A percentile compares a stretch with the other conserved stretches of the same genome.
These are phyloP conservation scores for Panzeria rudis DNA, from an alignment of 2,888 invertebrate species.

Conservation along the genomic window DNA sequence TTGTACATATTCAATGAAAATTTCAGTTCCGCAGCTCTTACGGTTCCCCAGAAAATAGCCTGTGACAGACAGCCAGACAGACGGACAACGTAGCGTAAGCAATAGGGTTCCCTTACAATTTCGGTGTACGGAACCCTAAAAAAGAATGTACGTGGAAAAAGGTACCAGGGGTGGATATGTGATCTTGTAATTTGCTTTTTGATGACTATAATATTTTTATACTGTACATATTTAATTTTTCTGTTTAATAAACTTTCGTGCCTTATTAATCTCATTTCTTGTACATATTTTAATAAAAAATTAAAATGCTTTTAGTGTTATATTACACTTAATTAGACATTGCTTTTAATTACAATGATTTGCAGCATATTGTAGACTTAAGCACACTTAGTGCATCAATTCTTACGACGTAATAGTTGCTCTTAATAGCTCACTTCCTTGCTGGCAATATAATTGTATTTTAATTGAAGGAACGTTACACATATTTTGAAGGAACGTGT, in stretches of 20 bases:
- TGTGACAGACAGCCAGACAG: too few species aligned
- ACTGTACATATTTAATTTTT: too few species aligned
- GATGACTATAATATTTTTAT: too few species aligned
- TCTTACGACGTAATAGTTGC: neutral
- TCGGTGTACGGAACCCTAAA: too few species aligned
- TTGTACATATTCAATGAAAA: too few species aligned
- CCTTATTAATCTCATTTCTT: neutral
- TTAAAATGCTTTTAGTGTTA: constrained; percentile 12
- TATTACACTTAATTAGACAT: constrained; percentile 19
- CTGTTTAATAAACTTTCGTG: neutral
- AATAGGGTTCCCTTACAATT: too few species aligned
- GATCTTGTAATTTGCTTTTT: too few species aligned
- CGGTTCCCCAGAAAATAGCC: too few species aligned
- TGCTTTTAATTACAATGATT: constrained; percentile 35
- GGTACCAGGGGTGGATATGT: too few species aligned
- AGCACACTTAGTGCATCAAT: neutral
- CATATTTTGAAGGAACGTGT: neutral
- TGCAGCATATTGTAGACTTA: neutral
- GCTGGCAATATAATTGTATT: constrained; percentile 18
- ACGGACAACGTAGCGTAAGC: too few species aligned
- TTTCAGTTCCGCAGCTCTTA: too few species aligned
- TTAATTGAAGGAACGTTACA: neutral
- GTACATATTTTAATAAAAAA: neutral
- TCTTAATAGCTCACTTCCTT: constrained; percentile 4
- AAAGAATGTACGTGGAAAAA: too few species aligned